Base-by-base conservation (phyloP, 2,797 vertebrate genomes). In the Coreius guichenoti region DNA sequence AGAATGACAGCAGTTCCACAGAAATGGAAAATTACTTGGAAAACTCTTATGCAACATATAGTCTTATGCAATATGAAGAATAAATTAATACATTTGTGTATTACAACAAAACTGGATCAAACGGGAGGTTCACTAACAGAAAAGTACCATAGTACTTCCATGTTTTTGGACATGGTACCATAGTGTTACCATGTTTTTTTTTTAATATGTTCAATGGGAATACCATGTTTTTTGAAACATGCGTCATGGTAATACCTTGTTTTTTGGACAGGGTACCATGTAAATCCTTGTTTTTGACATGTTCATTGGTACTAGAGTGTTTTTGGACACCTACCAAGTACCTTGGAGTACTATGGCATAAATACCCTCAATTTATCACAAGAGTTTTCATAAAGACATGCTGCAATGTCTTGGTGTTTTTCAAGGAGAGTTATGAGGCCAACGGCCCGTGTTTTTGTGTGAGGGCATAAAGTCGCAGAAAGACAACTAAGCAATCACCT, bases 321-420 rank as follows among this genome's bases (percentile, higher is more conserved):
- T 51, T 65, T 67, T 65, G 58, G 58, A 79, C 39, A 29, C n/a
- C 36, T 63, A 31, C 39, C 39, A 79, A 63, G 39, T 54, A 81
- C 80, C 23, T 23, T 72, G 49, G 36, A 67, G 26, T 23, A 49
- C 13, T 45, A 49, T 12, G 4, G 58, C 17, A 39, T 26, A 23
- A 9, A 51, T 51, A 36, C 29, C 9, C 21, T 65, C 1, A 75
- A 3, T 83, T 65, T 75, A 75, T 31, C 9, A 51, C 21, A 21
- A 58, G 19, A 83, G 56, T 67, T 39, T 75, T 49, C 49, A 61
- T 67, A 83, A 76, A 61, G 26, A 49, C 17, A 23, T 51, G 70
- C 81, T 65, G 70, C 81, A 83, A 45, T 83, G 70, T 76, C 45
- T 39, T 54, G 72, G 26, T 83, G 81, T 75, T 51, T 63, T 63